These are phyloP conservation scores for Pomacea maculata DNA, from an alignment of 1,140 invertebrate genomes.

Conservation along the genomic window DNA sequence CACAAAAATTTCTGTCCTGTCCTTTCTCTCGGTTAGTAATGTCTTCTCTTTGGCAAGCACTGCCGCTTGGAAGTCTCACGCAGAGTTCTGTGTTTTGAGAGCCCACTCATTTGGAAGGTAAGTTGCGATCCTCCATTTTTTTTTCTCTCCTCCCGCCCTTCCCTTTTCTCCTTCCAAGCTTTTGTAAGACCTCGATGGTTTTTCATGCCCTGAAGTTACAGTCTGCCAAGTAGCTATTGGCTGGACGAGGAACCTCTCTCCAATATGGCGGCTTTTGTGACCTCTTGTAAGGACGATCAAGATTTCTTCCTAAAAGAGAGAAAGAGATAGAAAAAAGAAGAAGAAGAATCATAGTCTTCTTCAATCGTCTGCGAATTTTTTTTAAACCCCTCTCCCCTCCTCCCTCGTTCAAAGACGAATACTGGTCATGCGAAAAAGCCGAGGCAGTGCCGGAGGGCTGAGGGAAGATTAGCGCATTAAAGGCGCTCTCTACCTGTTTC, in stretches of 20 bases:
- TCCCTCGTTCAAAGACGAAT: background rate
- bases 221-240: no score
- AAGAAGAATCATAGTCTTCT: background rate
- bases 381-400: no score
- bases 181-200: background rate
- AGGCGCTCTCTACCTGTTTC: constrained; percentile 22
- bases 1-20: background rate
- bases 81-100: constrained; percentile 12
- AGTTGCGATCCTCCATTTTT: constrained; percentile 12
- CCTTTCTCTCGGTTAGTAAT: background rate
- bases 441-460: background rate
- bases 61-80: no score
- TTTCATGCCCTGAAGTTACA: no score
- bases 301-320: background rate
- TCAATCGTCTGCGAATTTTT: no score
- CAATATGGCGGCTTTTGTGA: background rate
- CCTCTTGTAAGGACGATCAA: background rate
- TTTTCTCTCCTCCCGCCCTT: background rate
- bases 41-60: no score
- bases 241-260: background rate
- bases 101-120: constrained; percentile 26
- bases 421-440: background rate
- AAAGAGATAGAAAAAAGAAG: background rate
- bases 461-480: constrained; percentile 27
- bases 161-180: no score